phyloP scores from a whole-genome alignment of 2,113 vertebrate genomes.

The Oncorhynchus gorbuscha region DNA sequence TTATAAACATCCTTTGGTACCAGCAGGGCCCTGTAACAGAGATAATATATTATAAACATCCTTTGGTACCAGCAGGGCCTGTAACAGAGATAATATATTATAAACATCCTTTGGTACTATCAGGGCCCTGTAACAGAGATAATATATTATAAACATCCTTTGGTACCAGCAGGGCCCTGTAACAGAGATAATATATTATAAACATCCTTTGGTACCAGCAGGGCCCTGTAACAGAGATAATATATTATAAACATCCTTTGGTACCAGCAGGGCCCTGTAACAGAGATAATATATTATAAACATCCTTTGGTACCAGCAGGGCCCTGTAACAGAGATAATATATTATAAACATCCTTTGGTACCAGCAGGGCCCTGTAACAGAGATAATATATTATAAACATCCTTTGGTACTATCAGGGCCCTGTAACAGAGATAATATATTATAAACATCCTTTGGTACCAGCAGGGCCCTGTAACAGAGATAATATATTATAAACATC shows the following conservation, averaged over 20 bases:
- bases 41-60: slow-evolving; percentile 45
- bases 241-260: slow-evolving; percentile 73
- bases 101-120: slow-evolving; percentile 29
- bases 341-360: not conserved
- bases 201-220: no score
- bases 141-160: slow-evolving; percentile 37
- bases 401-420: no score
- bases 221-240: no score
- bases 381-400: no score
- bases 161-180: no score
- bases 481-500: slow-evolving; percentile 33
- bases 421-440: no score
- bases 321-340: no score
- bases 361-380: no score
- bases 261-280: slow-evolving; percentile 85
- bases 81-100: slow-evolving; percentile 49
- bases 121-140: slow-evolving; percentile 80
- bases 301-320: no score
- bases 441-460: no score
- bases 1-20: not conserved
- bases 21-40: not conserved
- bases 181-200: no score
- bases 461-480: no score
- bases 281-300: slow-evolving; percentile 39
- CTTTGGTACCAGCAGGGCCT: slow-evolving; percentile 73